Base-by-base conservation (phyloP, 2,888 invertebrate genomes). In the Polydrusus pterygomalis region DNA sequence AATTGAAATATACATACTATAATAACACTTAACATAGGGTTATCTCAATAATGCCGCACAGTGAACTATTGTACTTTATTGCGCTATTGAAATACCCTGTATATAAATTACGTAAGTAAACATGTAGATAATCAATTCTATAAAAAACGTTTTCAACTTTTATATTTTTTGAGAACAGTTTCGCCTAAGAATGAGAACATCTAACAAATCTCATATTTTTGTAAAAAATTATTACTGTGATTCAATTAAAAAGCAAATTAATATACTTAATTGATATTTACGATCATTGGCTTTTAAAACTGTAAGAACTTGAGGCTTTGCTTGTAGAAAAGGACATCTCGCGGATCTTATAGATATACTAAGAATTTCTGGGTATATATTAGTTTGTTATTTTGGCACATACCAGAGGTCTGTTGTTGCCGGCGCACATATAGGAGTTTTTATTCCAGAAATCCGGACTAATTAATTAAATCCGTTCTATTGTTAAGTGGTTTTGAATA, bases 181-280 rank as follows among this genome's bases (percentile, higher is more conserved):
- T 60, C 38, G 38, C 58, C 38, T 60, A 38, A 60, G 17, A 60
- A 60, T 58, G 58, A 58, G 58, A 34, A 30, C 34, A 17, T 58
- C 34, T 58, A 58, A 38, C 17, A 69, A 56, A 11, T 69, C 18
- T 60, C 51, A 54, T 72, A 72, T 72, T 72, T 71, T 71, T 72
- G 58, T 65, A 71, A 54, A 13, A 71, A n/a, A n/a, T n/a, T n/a
- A n/a, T 49, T 70, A 63, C 64, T 72, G 72, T 72, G 72, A 72
- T 65, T 54, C 38, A 38, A 38, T 38, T 47, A 17, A 38, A 17
- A 40, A 40, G 47, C 58, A 38, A 40, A n/a, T 56, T 34, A 38
- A 17, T 11, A 15, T 56, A n/a, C 30, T 3, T 56, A 34, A 56
- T 56, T 56, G 2, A 9, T 15, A 56, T 38, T 58, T 10, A 17